These are phyloP conservation scores for Ceratina australensis DNA, from an alignment of 1,140 invertebrate species.

Conservation along the genomic window DNA sequence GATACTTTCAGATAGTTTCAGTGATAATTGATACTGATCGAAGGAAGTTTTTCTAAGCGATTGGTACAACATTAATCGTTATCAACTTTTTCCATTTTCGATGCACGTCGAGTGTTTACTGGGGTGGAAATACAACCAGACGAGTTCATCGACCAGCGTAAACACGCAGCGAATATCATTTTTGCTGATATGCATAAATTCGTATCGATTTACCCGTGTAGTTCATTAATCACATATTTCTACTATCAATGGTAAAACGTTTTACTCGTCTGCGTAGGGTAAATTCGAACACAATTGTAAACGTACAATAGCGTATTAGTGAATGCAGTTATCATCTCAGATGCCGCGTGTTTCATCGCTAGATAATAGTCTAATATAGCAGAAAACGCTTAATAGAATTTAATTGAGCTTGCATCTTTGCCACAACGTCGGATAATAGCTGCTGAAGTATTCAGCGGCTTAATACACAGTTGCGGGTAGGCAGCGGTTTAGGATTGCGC, in stretches of 20 bases:
- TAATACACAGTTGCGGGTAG: conserved; percentile 56
- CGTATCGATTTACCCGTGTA: conserved; percentile 5
- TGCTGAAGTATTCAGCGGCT: conserved; percentile 46
- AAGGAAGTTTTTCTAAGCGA: not conserved
- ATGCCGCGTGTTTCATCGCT: conserved; percentile 8
- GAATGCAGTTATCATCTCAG: not conserved
- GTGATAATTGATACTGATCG: not conserved
- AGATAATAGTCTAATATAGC: conserved; percentile 35
- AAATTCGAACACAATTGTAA: too few species aligned
- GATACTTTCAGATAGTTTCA: not conserved
- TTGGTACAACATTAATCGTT: conserved; percentile 35
- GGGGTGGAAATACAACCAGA: conserved; percentile 16
- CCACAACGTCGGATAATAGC: conserved; percentile 41
- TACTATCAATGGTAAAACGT: not conserved
- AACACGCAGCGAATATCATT: not conserved
- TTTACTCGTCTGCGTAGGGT: too few species aligned
- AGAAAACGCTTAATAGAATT: conserved; percentile 29
- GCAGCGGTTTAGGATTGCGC: conserved; percentile 47
- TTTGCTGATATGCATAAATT: not conserved
- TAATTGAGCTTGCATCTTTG: conserved; percentile 33
- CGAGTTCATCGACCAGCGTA: conserved; percentile 33
- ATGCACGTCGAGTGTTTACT: not conserved
- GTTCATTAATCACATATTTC: not conserved
- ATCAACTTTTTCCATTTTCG: conserved; percentile 46
- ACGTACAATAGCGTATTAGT: too few species aligned